phyloP scores from a whole-genome alignment of 2,113 vertebrate genomes.

The Notothenia rossii region DNA sequence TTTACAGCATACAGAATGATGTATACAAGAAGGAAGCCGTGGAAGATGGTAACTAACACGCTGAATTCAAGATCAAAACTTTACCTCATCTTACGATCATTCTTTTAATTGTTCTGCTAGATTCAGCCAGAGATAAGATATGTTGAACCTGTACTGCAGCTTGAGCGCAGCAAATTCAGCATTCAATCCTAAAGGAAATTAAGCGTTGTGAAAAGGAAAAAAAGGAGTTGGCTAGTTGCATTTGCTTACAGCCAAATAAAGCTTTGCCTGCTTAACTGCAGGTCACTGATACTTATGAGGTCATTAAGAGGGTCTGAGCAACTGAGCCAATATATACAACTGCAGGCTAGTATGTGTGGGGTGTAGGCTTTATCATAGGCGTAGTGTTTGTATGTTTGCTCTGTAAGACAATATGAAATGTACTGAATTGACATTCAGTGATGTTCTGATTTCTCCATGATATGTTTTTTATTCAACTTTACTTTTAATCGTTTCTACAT shows the following conservation, averaged over 20 bases:
- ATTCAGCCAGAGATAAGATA: too few species aligned
- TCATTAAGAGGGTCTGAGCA: slow-evolving; percentile 30
- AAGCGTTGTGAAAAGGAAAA: slow-evolving; percentile 16
- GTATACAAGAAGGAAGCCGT: too few species aligned
- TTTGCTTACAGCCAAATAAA: slow-evolving; percentile 11
- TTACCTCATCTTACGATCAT: too few species aligned
- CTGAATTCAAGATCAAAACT: too few species aligned
- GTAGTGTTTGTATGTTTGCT: slow-evolving; percentile 1
- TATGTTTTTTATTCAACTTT: background rate
- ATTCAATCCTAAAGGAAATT: slow-evolving; percentile 9
- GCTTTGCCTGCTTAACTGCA: slow-evolving; percentile 7
- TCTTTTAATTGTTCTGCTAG: too few species aligned
- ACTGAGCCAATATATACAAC: slow-evolving; percentile 36
- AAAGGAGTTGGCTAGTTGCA: slow-evolving; percentile 4
- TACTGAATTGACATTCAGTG: background rate
- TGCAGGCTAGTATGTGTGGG: slow-evolving; percentile 21
- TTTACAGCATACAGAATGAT: too few species aligned
- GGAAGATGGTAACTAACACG: too few species aligned
- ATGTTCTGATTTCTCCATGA: background rate
- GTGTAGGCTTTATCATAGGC: background rate
- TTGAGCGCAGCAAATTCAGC: background rate
- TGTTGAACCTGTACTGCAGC: background rate
- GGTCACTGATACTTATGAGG: slow-evolving; percentile 45
- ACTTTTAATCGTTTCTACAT: slow-evolving; percentile 31
- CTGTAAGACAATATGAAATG: slow-evolving; percentile 1